Evolutionary conservation across 2,113 vertebrate genomes (phyloP), one percentile per base, ranked within the genome.

Genomic region (Hippocampus barbouri): DNA sequence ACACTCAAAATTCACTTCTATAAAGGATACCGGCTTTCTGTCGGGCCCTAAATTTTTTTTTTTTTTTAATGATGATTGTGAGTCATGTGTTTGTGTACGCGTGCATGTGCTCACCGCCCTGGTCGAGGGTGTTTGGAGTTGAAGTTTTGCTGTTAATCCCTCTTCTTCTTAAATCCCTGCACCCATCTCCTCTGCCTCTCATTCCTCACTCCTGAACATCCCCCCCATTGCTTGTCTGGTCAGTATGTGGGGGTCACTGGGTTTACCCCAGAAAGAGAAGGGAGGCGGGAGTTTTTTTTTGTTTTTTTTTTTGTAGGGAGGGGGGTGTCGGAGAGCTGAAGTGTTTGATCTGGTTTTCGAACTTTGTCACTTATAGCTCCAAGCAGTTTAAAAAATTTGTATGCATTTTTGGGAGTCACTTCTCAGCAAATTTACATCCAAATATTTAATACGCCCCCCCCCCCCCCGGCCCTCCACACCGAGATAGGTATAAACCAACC

Each of bases 221-320:
- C 2, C 67, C 2, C 30, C 51, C 2, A 43, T 47, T 7, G 15
- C 51, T 34, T 16, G 54, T 62, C 72, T 45, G 68, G 60, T 69
- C 20, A 43, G 68, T 41, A 75, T 81, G 62, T 71, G 75, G 83
- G 86, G 86, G 84, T 91, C 86, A 88, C 25, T 85, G 86, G 71
- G 85, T 87, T 87, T 82, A 68, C 74, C 79, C 80, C 78, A 40
- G 62, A 23, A 14, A 9, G 9, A 2, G 27, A 16, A 34, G 59
- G 59, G 30, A 60, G 27, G 57, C 2, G 25, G 27, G 5, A 15
- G 56, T 14, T 5, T 18, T 51, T 38, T 34, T 34, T 5, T 34
- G 2, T n/a, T n/a, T 14, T 5, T 18, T 51, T 38, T 38, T 38
- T 5, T 34, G 3, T 25, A 27, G 30, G 30, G 34, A 2, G 53